Percentiles rank a stretch among this genome's conserved stretches.
Evolutionary conservation across 2,113 vertebrate genomes (phyloP).

Genomic region (Hydrolagus affinis): DNA sequence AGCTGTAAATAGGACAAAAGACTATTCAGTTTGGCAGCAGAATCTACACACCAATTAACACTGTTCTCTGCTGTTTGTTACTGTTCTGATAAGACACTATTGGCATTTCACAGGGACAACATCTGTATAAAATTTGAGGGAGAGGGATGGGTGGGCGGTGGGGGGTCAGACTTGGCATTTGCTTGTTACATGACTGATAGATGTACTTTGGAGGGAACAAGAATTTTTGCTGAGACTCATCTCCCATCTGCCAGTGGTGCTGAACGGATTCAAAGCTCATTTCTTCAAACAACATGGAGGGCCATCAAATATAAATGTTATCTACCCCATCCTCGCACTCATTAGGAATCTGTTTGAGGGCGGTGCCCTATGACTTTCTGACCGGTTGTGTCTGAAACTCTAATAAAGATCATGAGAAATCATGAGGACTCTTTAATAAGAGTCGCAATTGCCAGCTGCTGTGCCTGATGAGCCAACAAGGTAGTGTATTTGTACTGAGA

Average conservation of each 20-base stretch:
- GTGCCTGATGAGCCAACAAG: neutral
- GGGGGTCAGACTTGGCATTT: neutral
- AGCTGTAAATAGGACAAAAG: neutral
- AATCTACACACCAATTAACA: neutral
- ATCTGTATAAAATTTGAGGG: neutral
- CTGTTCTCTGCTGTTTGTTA: neutral
- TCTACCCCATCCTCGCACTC: neutral
- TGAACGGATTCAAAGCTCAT: neutral
- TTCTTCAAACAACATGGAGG: neutral
- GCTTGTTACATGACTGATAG: neutral
- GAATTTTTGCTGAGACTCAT: neutral
- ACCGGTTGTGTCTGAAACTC: neutral
- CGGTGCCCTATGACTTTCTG: neutral
- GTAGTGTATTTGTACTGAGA: neutral
- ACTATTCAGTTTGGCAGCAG: neutral
- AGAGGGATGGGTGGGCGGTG: no score
- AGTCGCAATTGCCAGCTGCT: neutral
- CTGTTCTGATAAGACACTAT: neutral
- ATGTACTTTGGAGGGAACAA: neutral
- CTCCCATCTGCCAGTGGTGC: neutral
- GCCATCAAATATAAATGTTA: neutral
- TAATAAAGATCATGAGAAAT: neutral
- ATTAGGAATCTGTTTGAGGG: neutral
- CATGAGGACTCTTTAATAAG: neutral
- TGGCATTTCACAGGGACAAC: neutral